Evolutionary conservation across 2,113 vertebrate genomes (phyloP), one percentile per base, ranked within the genome.

Genomic region (Pungitius pungitius): DNA sequence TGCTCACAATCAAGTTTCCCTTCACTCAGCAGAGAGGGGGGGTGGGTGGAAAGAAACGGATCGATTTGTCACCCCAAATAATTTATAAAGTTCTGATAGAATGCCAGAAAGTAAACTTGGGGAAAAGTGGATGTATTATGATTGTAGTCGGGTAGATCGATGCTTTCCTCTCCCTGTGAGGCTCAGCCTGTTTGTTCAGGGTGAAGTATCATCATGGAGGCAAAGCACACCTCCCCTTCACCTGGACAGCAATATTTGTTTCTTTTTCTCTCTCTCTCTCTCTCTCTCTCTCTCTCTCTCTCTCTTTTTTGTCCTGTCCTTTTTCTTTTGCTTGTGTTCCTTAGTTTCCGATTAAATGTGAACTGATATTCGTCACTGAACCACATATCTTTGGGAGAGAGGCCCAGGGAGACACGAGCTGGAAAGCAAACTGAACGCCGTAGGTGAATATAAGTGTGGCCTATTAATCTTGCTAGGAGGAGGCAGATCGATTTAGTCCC

Each of bases 31-130:
- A 69, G 67, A n/a, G 56, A 42, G 42, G 42, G 77, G 47, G 59
- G 75, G 30, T 2, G 2, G 30, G 30, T 5, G 30, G 66, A 52
- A 73, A 80, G 85, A 73, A 82, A 80, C 61, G 69, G 64, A 90
- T 91, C 82, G 80, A 90, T 91, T 89, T 82, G 77, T 87, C 85
- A 88, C 80, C 84, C 45, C 69, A 87, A 89, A 88, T 86, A 88
- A 90, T 92, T 88, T 88, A 92, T 87, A 88, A 89, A 90, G 84
- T 90, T 78, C 78, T 89, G 87, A 93, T 90, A 69, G 88, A 90
- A 90, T 87, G 88, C 86, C 89, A 87, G 87, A 85, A 84, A 87
- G 88, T 85, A 88, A 91, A 92, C 86, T 90, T 84, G 64, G 83
- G 65, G 68, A 85, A 87, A 89, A 87, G 81, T 90, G 84, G 87